A percentile compares a stretch with the other conserved stretches of the same genome.
Evolutionary conservation across 2,888 invertebrate genomes (phyloP).

Genomic region (Dendrolimus houi): DNA sequence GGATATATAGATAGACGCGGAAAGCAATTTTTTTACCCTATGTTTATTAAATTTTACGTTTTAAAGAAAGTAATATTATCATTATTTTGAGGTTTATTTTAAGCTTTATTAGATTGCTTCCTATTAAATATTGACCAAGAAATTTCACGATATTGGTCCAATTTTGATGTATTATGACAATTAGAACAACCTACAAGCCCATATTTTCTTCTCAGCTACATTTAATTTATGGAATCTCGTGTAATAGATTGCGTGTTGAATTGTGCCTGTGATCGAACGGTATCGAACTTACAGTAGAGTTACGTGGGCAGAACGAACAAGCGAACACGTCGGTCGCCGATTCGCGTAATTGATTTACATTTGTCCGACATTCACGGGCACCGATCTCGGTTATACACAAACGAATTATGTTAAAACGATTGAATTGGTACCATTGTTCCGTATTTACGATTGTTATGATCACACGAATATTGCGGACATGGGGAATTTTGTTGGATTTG

Average conservation of each 20-base stretch:
- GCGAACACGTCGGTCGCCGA: slow-evolving; percentile 17
- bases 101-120: too few species aligned
- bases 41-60: too few species aligned
- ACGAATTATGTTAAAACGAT: neutral
- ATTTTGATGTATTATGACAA: too few species aligned
- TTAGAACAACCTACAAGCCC: neutral
- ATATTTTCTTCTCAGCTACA: neutral
- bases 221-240: neutral
- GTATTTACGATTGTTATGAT: too few species aligned
- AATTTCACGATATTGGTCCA: too few species aligned
- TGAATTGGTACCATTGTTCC: neutral
- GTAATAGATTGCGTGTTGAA: neutral
- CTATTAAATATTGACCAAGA: too few species aligned
- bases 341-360: slow-evolving; percentile 39
- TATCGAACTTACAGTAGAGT: slow-evolving; percentile 16
- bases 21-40: too few species aligned
- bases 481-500: too few species aligned
- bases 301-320: slow-evolving; percentile 26
- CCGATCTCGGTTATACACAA: slow-evolving; percentile 20
- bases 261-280: slow-evolving; percentile 18
- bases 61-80: too few species aligned
- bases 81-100: too few species aligned
- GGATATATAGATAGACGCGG: too few species aligned
- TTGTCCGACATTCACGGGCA: slow-evolving; percentile 29
- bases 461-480: too few species aligned